These are phyloP conservation scores for Anomalospiza imberbis DNA, from an alignment of 2,797 vertebrate species.

Conservation along the genomic window DNA sequence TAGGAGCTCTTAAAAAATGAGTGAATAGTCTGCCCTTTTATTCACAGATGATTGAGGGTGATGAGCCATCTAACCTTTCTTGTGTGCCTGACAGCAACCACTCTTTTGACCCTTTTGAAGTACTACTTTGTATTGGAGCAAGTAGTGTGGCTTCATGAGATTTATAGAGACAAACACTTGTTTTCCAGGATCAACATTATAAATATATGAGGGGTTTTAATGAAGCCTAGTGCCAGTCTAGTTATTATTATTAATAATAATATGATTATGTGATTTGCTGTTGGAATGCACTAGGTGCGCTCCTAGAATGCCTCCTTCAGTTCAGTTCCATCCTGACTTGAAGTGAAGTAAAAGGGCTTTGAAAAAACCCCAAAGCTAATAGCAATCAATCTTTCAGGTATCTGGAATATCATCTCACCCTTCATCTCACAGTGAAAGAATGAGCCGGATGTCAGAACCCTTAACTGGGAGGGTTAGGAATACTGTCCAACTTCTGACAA, in stretches of 20 bases:
- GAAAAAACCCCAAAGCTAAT: neutral
- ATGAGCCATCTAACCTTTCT: neutral
- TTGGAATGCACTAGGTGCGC: neutral
- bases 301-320: neutral
- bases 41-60: neutral
- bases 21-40: neutral
- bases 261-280: neutral
- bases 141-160: neutral
- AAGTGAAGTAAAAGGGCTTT: neutral
- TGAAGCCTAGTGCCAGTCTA: neutral
- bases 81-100: fast-evolving
- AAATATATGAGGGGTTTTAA: neutral
- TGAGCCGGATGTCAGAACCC: neutral
- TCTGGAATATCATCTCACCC: neutral
- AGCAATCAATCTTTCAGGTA: neutral
- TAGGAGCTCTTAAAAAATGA: neutral
- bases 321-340: neutral
- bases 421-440: neutral
- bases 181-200: neutral
- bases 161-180: neutral
- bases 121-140: neutral
- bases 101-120: neutral
- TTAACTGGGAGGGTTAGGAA: neutral
- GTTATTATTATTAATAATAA: neutral
- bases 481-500: neutral